phyloP scores from a whole-genome alignment of 2,888 invertebrate genomes.

The Hermodice carunculata region DNA sequence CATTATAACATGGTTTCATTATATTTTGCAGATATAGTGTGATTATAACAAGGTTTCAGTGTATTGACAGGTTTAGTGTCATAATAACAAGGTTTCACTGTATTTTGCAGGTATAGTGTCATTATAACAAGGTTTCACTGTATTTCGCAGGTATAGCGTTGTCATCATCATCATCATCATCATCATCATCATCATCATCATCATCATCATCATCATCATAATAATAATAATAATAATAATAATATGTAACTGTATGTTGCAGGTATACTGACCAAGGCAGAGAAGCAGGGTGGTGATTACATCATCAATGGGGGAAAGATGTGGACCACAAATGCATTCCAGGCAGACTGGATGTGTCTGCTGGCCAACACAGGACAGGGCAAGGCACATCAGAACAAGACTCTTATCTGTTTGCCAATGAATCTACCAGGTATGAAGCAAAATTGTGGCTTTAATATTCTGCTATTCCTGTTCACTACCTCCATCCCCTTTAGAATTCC shows the following conservation, averaged over 20 bases:
- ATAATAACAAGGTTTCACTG: no score
- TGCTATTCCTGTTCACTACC: no score
- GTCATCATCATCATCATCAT: conserved; percentile 10
- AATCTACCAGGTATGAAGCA: conserved; percentile 67
- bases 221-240: no score
- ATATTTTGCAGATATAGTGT: no score
- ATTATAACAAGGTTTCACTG: no score
- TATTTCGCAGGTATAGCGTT: no score
- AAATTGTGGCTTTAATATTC: background rate
- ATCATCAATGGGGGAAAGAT: conserved; percentile 74
- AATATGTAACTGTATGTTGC: no score
- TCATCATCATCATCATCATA: conserved; percentile 12
- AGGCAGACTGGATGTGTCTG: conserved; percentile 75
- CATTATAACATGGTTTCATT: no score
- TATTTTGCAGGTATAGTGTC: no score
- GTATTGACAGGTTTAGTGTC: no score
- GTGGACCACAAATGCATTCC: conserved; percentile 74
- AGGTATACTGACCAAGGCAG: conserved; percentile 72
- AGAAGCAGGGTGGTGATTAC: conserved; percentile 63
- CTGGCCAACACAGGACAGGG: conserved; percentile 73
- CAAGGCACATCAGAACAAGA: conserved; percentile 71
- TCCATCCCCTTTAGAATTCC: no score
- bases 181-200: conserved; percentile 19
- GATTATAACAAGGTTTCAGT: no score
- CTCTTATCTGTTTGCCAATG: conserved; percentile 73